phyloP scores from a whole-genome alignment of 2,888 invertebrate genomes.

The Gymnoscelis rufifasciata region DNA sequence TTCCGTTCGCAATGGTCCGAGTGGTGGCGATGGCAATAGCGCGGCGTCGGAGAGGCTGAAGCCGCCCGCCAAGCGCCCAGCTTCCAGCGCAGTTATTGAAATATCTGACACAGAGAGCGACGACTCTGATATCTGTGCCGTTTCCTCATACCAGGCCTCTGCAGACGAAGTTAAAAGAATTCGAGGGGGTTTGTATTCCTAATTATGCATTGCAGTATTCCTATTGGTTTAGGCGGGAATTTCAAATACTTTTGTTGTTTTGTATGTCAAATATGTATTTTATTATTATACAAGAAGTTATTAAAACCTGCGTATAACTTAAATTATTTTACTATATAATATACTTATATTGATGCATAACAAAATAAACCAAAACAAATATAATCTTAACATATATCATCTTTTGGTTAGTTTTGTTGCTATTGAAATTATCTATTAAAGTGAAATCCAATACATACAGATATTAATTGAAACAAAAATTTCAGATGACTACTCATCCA shows the following conservation, averaged over 20 bases:
- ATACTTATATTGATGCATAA: too few relatives aligned
- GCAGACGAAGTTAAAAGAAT: conserved; percentile 74
- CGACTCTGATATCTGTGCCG: conserved; percentile 75
- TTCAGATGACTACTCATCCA: conserved; percentile 56
- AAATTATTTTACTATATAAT: too few relatives aligned
- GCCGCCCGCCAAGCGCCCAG: conserved; percentile 67
- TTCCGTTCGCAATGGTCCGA: conserved; percentile 38
- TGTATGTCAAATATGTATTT: too few relatives aligned
- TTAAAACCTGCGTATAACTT: too few relatives aligned
- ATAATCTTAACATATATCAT: too few relatives aligned
- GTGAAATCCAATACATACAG: too few relatives aligned
- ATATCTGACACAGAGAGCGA: conserved; percentile 74
- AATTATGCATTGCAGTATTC: conserved; percentile 24
- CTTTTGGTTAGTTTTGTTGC: too few relatives aligned
- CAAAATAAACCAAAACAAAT: too few relatives aligned
- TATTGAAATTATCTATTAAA: too few relatives aligned
- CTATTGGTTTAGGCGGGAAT: conserved; percentile 53
- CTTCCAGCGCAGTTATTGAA: conserved; percentile 60
- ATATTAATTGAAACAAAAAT: too few relatives aligned
- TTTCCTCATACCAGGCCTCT: conserved; percentile 70
- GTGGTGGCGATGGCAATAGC: conserved; percentile 35
- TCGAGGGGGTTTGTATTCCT: conserved; percentile 58
- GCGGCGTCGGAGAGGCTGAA: conserved; percentile 38
- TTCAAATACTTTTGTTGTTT: conserved; percentile 30
- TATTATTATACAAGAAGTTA: too few relatives aligned